Evolutionary conservation across 37 sponge, comb jelly and placozoan species (phyloP).

Genomic region (Chondrilla cf. caribensis): DNA sequence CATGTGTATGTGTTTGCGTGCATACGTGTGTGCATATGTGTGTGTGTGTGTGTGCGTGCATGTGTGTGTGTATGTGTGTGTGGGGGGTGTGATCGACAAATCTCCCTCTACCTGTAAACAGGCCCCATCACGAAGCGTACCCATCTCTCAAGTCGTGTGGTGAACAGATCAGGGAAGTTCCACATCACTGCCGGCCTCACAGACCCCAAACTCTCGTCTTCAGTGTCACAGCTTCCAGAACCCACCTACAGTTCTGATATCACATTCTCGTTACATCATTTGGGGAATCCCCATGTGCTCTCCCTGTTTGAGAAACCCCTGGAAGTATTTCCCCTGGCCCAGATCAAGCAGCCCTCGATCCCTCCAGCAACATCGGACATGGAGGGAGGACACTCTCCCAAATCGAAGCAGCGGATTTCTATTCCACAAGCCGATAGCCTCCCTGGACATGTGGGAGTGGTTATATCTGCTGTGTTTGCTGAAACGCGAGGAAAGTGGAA

Average conservation of each 20-base stretch:
- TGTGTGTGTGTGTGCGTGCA: not conserved
- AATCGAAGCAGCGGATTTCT: not conserved
- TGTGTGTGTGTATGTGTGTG: not conserved
- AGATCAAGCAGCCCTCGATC: constrained; percentile 70
- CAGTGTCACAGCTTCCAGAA: not conserved
- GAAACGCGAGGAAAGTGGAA: not conserved
- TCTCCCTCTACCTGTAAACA: not conserved
- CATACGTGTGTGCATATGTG: not conserved
- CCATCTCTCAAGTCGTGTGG: constrained; percentile 70
- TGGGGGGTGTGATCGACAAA: too few relatives aligned
- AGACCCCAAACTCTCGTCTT: constrained; percentile 17
- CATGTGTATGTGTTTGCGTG: not conserved
- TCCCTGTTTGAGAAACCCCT: constrained; percentile 13
- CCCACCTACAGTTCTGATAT: not conserved
- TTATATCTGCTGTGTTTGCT: constrained; percentile 4
- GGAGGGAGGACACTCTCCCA: not conserved
- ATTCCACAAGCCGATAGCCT: not conserved
- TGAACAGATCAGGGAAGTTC: constrained; percentile 82
- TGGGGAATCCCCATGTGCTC: constrained; percentile 13
- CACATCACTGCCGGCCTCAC: constrained; percentile 96
- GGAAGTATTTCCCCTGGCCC: constrained; percentile 38
- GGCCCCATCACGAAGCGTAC: constrained; percentile 76
- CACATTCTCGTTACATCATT: constrained; percentile 8
- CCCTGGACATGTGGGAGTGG: constrained; percentile 3
- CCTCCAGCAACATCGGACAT: constrained; percentile 3